phyloP scores from a whole-genome alignment of 1,140 invertebrate genomes.

The Ceratoteleas bidentatus region DNA sequence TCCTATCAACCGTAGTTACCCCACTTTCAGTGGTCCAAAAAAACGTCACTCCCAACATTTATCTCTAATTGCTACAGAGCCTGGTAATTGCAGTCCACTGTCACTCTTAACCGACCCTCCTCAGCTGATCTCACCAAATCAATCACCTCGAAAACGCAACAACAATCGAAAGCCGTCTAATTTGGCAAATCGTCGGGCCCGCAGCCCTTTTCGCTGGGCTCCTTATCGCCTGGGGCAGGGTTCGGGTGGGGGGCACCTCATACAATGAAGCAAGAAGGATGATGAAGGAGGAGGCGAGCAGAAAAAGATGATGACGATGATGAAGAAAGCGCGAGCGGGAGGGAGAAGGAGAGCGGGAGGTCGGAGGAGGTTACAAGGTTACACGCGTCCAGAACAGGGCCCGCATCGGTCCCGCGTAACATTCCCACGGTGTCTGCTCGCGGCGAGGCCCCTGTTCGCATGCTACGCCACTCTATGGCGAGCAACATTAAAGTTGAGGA shows the following conservation, averaged over 20 bases:
- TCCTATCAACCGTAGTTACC: too few species aligned
- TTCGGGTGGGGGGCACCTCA: constrained; percentile 12
- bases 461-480: constrained; percentile 74
- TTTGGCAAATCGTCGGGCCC: not conserved
- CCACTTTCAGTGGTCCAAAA: too few species aligned
- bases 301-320: constrained; percentile 50
- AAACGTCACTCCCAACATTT: too few species aligned
- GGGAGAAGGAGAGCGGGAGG: constrained; percentile 69
- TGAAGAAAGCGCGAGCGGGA: constrained; percentile 32
- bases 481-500: constrained; percentile 76
- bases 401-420: constrained; percentile 77
- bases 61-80: too few species aligned
- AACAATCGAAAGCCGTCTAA: not conserved
- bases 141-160: not conserved
- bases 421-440: constrained; percentile 80
- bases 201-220: too few species aligned
- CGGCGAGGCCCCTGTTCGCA: constrained; percentile 76
- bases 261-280: constrained; percentile 45
- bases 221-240: not conserved
- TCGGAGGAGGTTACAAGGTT: constrained; percentile 79
- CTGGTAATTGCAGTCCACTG: too few species aligned
- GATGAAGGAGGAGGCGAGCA: constrained; percentile 47
- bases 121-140: too few species aligned
- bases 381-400: constrained; percentile 78
- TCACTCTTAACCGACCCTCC: too few species aligned